Evolutionary conservation across 2,113 vertebrate genomes (phyloP), one percentile per base, ranked within the genome.

Genomic region (Trichechus manatus): DNA sequence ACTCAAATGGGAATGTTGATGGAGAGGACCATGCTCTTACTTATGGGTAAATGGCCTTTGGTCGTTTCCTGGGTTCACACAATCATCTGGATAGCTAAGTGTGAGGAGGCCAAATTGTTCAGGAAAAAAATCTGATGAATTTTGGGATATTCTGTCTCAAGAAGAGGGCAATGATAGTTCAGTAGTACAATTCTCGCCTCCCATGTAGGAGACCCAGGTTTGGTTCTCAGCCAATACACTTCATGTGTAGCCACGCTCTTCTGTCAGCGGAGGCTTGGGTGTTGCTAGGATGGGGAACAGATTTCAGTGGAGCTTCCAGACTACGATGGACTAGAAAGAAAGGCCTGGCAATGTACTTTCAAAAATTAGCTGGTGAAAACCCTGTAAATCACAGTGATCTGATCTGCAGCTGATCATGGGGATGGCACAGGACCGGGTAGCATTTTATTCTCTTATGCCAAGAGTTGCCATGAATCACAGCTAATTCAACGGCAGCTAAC

Each of bases 1-100:
- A 92, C 95, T 96, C 95, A 96, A 97, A 83, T 53, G 39, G 7
- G 31, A 89, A 33, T 53, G 25, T 17, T 64, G 72, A 23, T 66
- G 17, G 53, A 82, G 19, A 88, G 68, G 86, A 33, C 63, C 33
- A 6, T 22, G 75, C 63, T 93, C 66, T 95, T 97, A 96, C 78
- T 70, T 25, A 33, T 36, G 44, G 47, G 61, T 33, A 82, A 89
- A 85, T 56, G 77, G 78, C 72, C 53, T 95, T 85, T 13, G 19
- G 78, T 92, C 92, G 44, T 91, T 95, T 89, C 53, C 39, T n/a
- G 13, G 11, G 53, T 83, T 80, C 22, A 10, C 1, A 7, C 39
- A 88, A 44, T 56, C 63, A 83, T 72, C 66, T 87, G 68, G 23
- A 1, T 0, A 70, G 61, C 7, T 36, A 80, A 74, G 53, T 27